Evolutionary conservation across 2,888 invertebrate genomes (phyloP).

Genomic region (Orthonevra nobilis): DNA sequence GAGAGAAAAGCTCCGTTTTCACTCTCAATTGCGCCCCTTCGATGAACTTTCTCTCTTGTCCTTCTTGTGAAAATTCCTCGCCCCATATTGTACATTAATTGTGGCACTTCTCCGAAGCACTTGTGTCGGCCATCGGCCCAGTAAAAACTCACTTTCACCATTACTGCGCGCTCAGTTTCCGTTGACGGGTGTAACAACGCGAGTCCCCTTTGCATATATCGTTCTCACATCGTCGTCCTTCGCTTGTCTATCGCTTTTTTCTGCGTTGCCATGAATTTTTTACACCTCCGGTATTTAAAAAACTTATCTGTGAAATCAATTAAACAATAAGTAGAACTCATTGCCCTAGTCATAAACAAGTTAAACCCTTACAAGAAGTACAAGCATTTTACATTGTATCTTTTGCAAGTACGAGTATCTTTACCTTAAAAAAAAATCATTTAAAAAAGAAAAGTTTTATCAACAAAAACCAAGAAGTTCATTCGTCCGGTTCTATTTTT

Average conservation of each 20-base stretch:
- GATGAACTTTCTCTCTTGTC: slow-evolving; percentile 24
- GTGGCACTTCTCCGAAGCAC: too few relatives aligned
- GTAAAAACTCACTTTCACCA: slow-evolving; percentile 65
- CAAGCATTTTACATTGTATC: background rate
- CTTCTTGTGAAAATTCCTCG: slow-evolving; percentile 34
- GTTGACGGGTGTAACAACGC: slow-evolving; percentile 60
- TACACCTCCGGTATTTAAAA: slow-evolving; percentile 27
- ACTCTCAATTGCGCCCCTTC: slow-evolving; percentile 6
- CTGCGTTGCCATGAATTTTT: slow-evolving; percentile 49
- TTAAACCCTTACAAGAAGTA: background rate
- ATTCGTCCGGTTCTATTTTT: slow-evolving; percentile 63
- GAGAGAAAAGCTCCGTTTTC: too few relatives aligned
- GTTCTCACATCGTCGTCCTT: slow-evolving; percentile 38
- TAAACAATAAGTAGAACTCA: background rate
- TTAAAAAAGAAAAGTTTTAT: background rate
- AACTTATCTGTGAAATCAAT: background rate
- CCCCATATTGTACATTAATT: too few relatives aligned
- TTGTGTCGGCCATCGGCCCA: slow-evolving; percentile 57
- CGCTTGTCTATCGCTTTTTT: slow-evolving; percentile 35
- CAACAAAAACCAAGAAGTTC: slow-evolving; percentile 4
- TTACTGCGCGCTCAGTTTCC: slow-evolving; percentile 68
- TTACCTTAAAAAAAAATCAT: background rate
- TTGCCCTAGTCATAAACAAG: too few relatives aligned
- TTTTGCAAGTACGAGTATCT: too few relatives aligned
- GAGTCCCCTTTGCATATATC: slow-evolving; percentile 29